Evolutionary conservation across 2,797 vertebrate genomes (phyloP), one percentile per base, ranked within the genome.

Genomic region (Diceros bicornis): DNA sequence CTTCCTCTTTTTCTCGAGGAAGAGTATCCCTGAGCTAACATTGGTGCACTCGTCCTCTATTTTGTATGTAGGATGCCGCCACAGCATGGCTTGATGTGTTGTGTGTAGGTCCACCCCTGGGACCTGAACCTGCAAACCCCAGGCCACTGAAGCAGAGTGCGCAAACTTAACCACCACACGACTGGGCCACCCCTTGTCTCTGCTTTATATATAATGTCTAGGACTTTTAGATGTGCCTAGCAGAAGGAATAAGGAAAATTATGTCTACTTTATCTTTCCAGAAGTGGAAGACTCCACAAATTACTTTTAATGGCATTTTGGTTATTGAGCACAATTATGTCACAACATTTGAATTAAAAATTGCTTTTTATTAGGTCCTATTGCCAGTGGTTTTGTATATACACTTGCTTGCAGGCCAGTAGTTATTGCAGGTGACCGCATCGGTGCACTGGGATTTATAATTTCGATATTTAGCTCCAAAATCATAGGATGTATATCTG

Each of bases 401-500:
- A 99, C 98, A 91, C 99, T 98, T 77, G 99, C 99, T 96, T 99
- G 99, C 98, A 99, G 99, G 12, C 99, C 99, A 0, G 97, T 99
- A 66, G 99, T 99, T 55, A 99, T 99, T n/a, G 68, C 98, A 0
- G 99, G 99, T 59, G 99, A 99, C 87, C 96, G 99, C 57, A 98
- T 99, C 97, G 99, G 99, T 96, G 99, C 98, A 0, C 41, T 98
- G 37, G 99, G 99, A 3, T 99, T 99, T 99, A 98, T 99, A 59
- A 97, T 98, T 1, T 99, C 99, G 0, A 98, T 99, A 47, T 99
- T 99, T 97, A 99, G 98, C 98, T 99, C 89, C 95, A 99, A 99
- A 98, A 99, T 99, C 93, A 72, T 99, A 94, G 99, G 99, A 98
- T 99, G 86, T 99, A 99, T 98, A 96, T 99, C 86, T 99, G 98